Conservation (phyloP, 2,888 invertebrate species). For the Rhaphigaster nebulosa region DNA sequence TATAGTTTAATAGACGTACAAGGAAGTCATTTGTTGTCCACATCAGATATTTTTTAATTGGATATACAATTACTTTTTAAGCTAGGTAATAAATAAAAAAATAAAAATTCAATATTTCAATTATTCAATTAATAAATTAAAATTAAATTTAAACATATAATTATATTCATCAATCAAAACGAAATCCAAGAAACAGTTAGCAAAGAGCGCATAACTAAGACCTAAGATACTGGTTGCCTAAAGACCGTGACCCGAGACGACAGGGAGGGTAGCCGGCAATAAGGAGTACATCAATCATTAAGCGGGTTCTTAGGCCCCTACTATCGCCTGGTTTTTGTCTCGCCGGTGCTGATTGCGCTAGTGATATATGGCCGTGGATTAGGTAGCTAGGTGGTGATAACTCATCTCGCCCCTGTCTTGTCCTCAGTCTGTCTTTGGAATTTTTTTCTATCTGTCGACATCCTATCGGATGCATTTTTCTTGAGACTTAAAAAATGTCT, state of each 20-base stretch:
- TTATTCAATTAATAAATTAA: no score
- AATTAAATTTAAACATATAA: not conserved
- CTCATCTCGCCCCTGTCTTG: constrained; percentile 11
- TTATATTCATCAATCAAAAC: not conserved
- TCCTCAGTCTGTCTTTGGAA: not conserved
- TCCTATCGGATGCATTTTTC: not conserved
- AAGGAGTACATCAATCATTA: constrained; percentile 35
- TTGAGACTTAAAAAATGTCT: not conserved
- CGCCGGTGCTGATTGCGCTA: constrained; percentile 37
- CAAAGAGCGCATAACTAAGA: not conserved
- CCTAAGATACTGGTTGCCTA: not conserved
- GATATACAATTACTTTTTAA: no score
- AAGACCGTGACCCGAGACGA: constrained; percentile 3
- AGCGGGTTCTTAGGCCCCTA: not conserved
- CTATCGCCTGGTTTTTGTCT: constrained; percentile 42
- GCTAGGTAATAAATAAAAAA: no score
- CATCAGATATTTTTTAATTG: no score
- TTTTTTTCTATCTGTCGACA: not conserved
- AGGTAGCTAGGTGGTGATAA: constrained; percentile 24
- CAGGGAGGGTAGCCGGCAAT: not conserved
- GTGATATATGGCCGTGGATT: constrained; percentile 38
- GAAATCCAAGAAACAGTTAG: not conserved
- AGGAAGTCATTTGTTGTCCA: no score
- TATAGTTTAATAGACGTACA: no score
- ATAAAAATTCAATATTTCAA: no score